Conservation (phyloP, 2,113 vertebrate genomes). For the Rhinolophus ferrumequinum region DNA sequence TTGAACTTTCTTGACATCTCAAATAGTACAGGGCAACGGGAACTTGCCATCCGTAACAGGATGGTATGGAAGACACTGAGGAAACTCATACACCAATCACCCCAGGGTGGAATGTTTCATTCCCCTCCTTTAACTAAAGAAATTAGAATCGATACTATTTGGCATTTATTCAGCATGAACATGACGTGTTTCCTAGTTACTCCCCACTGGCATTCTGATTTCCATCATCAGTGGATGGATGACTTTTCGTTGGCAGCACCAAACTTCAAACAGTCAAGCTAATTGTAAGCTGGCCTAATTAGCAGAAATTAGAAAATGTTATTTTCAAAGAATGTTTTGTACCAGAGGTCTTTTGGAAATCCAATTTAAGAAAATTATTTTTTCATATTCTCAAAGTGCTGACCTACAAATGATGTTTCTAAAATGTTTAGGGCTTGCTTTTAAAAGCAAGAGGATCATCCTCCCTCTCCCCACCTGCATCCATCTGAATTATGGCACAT, state of each 20-base stretch:
- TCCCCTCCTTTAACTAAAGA: background rate
- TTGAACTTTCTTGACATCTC: background rate
- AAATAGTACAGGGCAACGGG: background rate
- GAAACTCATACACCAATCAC: background rate
- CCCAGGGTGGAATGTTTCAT: background rate
- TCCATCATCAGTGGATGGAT: background rate
- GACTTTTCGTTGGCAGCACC: background rate
- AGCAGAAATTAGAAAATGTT: conserved; percentile 48
- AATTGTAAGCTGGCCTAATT: background rate
- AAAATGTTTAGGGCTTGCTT: background rate
- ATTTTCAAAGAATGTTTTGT: conserved; percentile 43
- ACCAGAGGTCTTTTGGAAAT: background rate
- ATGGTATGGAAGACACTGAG: background rate
- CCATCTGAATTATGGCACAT: background rate
- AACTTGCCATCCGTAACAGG: background rate
- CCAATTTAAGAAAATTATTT: conserved; percentile 7
- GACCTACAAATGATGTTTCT: background rate
- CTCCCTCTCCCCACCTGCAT: background rate
- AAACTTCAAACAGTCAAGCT: background rate
- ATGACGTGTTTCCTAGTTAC: background rate
- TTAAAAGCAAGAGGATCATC: background rate
- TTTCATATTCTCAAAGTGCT: conserved; percentile 6
- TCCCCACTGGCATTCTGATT: background rate
- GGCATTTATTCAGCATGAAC: background rate
- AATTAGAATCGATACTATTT: background rate